Base-by-base conservation (phyloP, 92 coral and sea anemone genomes). In the Diadumene lineata region DNA sequence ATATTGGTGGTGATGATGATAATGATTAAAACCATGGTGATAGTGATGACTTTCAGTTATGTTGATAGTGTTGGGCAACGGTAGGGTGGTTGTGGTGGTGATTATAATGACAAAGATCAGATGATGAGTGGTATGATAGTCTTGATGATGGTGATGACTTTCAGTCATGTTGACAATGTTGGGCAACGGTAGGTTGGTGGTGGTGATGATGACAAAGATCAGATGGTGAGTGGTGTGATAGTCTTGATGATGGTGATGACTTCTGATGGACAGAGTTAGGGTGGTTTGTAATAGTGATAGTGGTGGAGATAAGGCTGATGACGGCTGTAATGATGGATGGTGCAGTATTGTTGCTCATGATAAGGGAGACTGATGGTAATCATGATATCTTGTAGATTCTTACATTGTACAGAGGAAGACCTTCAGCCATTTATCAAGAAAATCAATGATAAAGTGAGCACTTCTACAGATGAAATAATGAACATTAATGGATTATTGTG, bases 401-500 rank as follows among this genome's bases (percentile, higher is more conserved):
- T 94, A 23, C 98, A 94, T 34, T 94, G 98, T 64, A 94, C 97
- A 7, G 98, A 94, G 62, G 98, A 94, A 66, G 98, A 94, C 84
- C 88, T 94, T 24, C 89, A 92, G 46, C 98, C 98, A 10, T 94
- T 94, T 60, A 75, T 92, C 58, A 88, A 84, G 63, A 92, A 97
- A 30, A 80, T 94, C 64, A 89, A 73, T 53, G 98, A 94, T 85
- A 94, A 94, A 92, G 98, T 76, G 67, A 21, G 82, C 66, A 62
- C 27, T 22, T 9, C n/a, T n/a, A n/a, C n/a, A n/a, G n/a, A n/a
- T n/a, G n/a, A n/a, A n/a, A n/a, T n/a, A n/a, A n/a, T n/a, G n/a
- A n/a, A n/a, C n/a, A n/a, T n/a, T n/a, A n/a, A n/a, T n/a, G n/a
- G n/a, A n/a, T n/a, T n/a, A n/a, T n/a, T n/a, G n/a, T n/a, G n/a